Evolutionary conservation across 2,888 invertebrate genomes (phyloP).

Genomic region (Hemaris fuciformis): DNA sequence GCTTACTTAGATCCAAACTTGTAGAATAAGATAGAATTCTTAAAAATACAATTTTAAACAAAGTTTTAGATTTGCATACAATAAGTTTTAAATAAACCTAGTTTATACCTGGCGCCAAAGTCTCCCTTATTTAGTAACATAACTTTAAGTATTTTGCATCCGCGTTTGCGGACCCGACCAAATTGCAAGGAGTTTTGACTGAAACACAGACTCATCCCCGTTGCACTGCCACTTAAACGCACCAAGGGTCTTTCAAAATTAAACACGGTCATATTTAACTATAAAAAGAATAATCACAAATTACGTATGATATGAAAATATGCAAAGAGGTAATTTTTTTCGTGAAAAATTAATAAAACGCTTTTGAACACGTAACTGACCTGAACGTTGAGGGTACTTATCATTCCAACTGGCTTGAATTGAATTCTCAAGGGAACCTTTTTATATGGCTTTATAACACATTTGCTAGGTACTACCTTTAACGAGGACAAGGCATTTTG

Average conservation of each 20-base stretch:
- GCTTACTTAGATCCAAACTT: too few relatives aligned
- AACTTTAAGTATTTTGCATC: constrained; percentile 68
- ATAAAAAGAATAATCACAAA: constrained; percentile 20
- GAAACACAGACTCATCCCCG: constrained; percentile 65
- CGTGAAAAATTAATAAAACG: too few relatives aligned
- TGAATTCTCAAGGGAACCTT: constrained; percentile 69
- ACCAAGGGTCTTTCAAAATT: constrained; percentile 63
- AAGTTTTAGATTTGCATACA: too few relatives aligned
- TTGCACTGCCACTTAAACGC: constrained; percentile 65
- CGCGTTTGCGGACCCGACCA: constrained; percentile 67
- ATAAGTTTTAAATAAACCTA: too few relatives aligned
- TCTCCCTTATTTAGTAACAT: constrained; percentile 72
- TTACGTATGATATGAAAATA: too few relatives aligned
- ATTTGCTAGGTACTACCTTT: constrained; percentile 64
- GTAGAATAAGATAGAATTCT: too few relatives aligned
- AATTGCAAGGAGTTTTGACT: constrained; percentile 72
- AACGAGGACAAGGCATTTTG: constrained; percentile 65
- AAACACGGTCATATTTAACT: constrained; percentile 71
- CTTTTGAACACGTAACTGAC: too few relatives aligned
- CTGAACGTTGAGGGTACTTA: constrained; percentile 65
- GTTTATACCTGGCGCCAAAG: constrained; percentile 61
- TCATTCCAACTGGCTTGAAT: constrained; percentile 70
- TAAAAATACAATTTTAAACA: too few relatives aligned
- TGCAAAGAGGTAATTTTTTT: too few relatives aligned
- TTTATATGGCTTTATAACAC: constrained; percentile 56